Conservation (phyloP, 2,888 invertebrate genomes). For the Netelia melanura region DNA sequence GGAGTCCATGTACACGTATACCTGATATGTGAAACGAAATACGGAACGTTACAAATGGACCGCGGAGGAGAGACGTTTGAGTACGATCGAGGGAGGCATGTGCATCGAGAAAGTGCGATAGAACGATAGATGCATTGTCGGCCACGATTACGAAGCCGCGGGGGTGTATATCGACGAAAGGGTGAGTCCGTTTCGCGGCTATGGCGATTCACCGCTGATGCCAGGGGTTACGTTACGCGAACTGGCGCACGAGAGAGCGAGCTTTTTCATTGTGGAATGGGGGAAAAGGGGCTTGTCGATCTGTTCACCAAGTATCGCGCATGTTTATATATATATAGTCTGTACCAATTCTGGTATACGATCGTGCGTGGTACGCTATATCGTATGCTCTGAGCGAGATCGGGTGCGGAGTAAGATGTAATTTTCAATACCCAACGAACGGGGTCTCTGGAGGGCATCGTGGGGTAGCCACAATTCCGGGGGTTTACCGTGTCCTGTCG, state of each 20-base stretch:
- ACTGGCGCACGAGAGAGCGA: slow-evolving; percentile 51
- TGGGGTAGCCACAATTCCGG: slow-evolving; percentile 82
- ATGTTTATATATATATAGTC: slow-evolving; percentile 52
- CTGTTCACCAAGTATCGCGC: slow-evolving; percentile 71
- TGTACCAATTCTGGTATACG: slow-evolving; percentile 47
- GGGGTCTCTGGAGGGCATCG: slow-evolving; percentile 74
- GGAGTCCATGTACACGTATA: not conserved
- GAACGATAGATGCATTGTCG: slow-evolving; percentile 60
- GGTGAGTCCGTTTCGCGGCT: slow-evolving; percentile 52
- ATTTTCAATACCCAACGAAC: slow-evolving; percentile 82
- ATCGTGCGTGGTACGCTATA: slow-evolving; percentile 41
- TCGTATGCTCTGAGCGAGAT: slow-evolving; percentile 57
- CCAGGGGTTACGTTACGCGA: slow-evolving; percentile 46
- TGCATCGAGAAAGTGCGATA: slow-evolving; percentile 29
- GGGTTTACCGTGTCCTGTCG: slow-evolving; percentile 84
- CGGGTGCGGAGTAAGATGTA: slow-evolving; percentile 82
- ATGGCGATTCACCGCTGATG: slow-evolving; percentile 50
- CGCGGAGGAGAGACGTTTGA: slow-evolving; percentile 27
- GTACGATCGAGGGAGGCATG: not conserved
- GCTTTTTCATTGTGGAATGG: slow-evolving; percentile 50
- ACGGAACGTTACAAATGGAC: slow-evolving; percentile 42
- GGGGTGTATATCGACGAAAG: slow-evolving; percentile 45
- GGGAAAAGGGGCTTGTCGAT: slow-evolving; percentile 47
- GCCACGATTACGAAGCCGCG: slow-evolving; percentile 65
- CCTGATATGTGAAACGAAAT: slow-evolving; percentile 21